Conservation (phyloP, 30 jellyfish, hydroid and myxozoan genomes). For the Chrysaora quinquecirrha region DNA sequence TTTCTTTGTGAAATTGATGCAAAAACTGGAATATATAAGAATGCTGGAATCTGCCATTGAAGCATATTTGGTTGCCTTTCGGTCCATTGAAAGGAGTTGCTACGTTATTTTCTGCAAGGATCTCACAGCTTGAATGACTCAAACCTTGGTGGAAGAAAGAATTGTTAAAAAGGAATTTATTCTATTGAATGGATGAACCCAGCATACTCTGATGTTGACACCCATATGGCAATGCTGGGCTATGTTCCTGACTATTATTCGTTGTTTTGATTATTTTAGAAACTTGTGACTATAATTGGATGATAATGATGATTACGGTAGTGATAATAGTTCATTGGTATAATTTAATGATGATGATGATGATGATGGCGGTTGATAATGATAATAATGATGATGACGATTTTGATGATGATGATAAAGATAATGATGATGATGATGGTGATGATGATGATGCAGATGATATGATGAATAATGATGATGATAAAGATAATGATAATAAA, state of each 20-base stretch:
- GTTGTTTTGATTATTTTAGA: neutral
- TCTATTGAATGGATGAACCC: neutral
- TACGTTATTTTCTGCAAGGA: conserved; percentile 48
- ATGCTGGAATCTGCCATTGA: conserved; percentile 84
- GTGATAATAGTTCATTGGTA: too few species aligned
- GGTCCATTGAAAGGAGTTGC: conserved; percentile 80
- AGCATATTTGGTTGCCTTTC: conserved; percentile 67
- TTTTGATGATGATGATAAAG: too few species aligned
- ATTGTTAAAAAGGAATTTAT: neutral
- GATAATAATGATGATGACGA: too few species aligned
- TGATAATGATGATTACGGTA: too few species aligned
- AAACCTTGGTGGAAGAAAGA: conserved; percentile 51
- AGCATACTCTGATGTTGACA: too few species aligned
- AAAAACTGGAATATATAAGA: conserved; percentile 60
- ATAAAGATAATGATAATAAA: too few species aligned
- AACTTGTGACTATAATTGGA: neutral
- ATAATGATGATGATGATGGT: too few species aligned
- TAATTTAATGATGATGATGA: too few species aligned
- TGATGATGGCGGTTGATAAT: too few species aligned
- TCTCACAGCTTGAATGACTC: conserved; percentile 69
- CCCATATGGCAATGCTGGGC: too few species aligned
- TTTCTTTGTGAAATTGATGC: conserved; percentile 15
- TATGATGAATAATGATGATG: too few species aligned
- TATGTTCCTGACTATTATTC: neutral
- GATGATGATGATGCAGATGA: too few species aligned